These are phyloP conservation scores for Coelopa frigida DNA, from an alignment of 1,140 invertebrate species.

Conservation along the genomic window DNA sequence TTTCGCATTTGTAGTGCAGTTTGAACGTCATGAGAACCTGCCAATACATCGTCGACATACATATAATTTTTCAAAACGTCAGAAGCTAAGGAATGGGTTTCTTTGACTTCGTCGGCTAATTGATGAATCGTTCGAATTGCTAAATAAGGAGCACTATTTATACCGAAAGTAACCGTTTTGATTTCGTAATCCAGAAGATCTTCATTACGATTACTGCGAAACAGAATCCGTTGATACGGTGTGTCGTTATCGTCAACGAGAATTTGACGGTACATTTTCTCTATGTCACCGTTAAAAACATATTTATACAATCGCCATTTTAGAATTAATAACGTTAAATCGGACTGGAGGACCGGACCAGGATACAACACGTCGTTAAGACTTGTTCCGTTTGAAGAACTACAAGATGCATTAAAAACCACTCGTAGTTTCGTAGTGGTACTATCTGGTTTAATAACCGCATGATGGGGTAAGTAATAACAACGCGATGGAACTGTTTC, in stretches of 20 bases:
- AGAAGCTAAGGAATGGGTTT: neutral
- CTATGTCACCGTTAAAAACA: constrained; percentile 37
- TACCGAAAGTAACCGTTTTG: constrained; percentile 41
- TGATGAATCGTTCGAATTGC: too few species aligned
- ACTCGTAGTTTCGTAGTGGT: constrained; percentile 5
- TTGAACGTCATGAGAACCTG: too few species aligned
- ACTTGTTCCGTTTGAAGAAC: too few species aligned
- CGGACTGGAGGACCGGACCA: constrained; percentile 29
- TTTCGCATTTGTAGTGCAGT: too few species aligned
- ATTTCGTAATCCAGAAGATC: constrained; percentile 27
- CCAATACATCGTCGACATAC: constrained; percentile 7
- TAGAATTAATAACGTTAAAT: constrained; percentile 24
- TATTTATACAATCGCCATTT: constrained; percentile 15
- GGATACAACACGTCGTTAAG: too few species aligned
- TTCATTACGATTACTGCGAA: constrained; percentile 25
- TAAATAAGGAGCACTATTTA: too few species aligned
- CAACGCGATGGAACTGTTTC: too few species aligned
- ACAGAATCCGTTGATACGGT: constrained; percentile 40
- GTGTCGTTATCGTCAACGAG: constrained; percentile 23
- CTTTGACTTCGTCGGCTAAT: too few species aligned
- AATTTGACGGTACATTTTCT: constrained; percentile 45
- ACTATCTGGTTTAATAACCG: constrained; percentile 1
- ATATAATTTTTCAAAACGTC: neutral
- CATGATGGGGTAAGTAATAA: too few species aligned
- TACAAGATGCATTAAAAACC: too few species aligned